Percentiles rank a stretch among this genome's conserved stretches.
Evolutionary conservation across 2,888 invertebrate species (phyloP).

Genomic region (Actias luna): DNA sequence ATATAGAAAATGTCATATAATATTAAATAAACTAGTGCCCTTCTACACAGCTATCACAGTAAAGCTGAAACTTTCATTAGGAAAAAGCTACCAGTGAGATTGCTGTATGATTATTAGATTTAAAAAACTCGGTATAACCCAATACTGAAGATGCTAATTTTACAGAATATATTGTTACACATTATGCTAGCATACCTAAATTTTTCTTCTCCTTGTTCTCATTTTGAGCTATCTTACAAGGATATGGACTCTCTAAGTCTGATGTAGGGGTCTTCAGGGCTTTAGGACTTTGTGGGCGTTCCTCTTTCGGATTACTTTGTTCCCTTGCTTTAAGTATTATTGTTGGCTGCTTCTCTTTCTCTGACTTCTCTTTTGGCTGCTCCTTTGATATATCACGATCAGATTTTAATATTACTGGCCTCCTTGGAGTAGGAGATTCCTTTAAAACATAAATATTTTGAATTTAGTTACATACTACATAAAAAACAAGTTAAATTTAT

Average conservation of each 20-base stretch:
- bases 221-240: constrained; percentile 75
- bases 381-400: constrained; percentile 70
- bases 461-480: no score
- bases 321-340: constrained; percentile 87
- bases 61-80: background rate
- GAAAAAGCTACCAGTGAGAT: no score
- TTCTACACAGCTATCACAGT: no score
- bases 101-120: no score
- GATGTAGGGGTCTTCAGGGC: constrained; percentile 49
- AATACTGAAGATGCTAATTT: background rate
- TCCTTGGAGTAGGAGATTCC: constrained; percentile 58
- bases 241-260: constrained; percentile 57
- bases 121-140: background rate
- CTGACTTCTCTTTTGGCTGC: constrained; percentile 58
- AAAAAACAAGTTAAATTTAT: no score
- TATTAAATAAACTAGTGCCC: no score
- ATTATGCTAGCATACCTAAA: constrained; percentile 38
- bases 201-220: constrained; percentile 75
- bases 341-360: constrained; percentile 83
- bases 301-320: constrained; percentile 75
- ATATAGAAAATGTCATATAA: no score
- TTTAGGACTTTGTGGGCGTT: constrained; percentile 84
- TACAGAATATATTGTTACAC: background rate
- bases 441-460: constrained; percentile 31
- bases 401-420: constrained; percentile 75